Percentiles rank a stretch among this genome's conserved stretches.
phyloP scores from a whole-genome alignment of 2,888 invertebrate species.

The Rhingia campestris region DNA sequence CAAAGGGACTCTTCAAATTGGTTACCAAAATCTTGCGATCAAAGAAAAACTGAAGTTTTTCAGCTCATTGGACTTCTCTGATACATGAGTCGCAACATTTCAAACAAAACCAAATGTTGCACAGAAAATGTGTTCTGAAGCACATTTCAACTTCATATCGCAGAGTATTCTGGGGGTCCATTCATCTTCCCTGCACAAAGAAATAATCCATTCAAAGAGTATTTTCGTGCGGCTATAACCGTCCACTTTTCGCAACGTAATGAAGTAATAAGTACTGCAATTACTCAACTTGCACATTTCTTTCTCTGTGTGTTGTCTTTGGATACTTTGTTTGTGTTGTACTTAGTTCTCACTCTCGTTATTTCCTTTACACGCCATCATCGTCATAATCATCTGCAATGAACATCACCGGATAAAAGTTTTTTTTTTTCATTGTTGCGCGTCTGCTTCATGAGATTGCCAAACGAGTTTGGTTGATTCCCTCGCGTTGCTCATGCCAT shows the following conservation, averaged over 20 bases:
- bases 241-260: conserved; percentile 52
- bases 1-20: too few species aligned
- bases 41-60: too few species aligned
- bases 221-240: conserved; percentile 50
- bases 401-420: conserved; percentile 12
- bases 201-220: conserved; percentile 19
- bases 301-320: conserved; percentile 22
- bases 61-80: too few species aligned
- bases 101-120: neutral
- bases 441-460: conserved; percentile 18
- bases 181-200: conserved; percentile 17
- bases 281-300: conserved; percentile 55
- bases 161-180: neutral
- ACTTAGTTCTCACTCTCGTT: conserved; percentile 54
- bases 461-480: conserved; percentile 30
- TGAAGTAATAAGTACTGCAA: conserved; percentile 68
- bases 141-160: neutral
- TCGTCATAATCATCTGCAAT: conserved; percentile 44
- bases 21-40: too few species aligned
- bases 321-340: conserved; percentile 21
- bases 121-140: neutral
- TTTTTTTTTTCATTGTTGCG: neutral
- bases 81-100: neutral
- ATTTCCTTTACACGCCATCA: conserved; percentile 43
- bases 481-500: conserved; percentile 34